phyloP scores from a whole-genome alignment of 2,113 vertebrate genomes.

The Notothenia coriiceps region DNA sequence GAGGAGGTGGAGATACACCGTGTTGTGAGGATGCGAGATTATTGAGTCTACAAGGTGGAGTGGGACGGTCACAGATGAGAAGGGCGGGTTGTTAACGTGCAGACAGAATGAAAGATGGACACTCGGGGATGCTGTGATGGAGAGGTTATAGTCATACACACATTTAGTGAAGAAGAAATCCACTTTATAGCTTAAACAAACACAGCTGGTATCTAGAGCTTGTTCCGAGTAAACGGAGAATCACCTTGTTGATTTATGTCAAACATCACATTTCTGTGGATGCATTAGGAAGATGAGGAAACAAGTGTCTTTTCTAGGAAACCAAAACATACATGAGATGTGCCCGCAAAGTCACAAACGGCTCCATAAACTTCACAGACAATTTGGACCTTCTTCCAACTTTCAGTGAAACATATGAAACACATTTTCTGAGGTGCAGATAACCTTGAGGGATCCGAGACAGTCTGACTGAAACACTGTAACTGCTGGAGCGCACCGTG shows the following conservation, averaged over 20 bases:
- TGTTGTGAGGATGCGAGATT: conserved; percentile 43
- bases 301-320: neutral
- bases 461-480: neutral
- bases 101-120: neutral
- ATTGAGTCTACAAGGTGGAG: conserved; percentile 25
- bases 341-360: neutral
- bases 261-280: neutral
- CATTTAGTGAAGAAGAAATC: neutral
- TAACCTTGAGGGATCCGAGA: neutral
- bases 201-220: neutral
- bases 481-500: neutral
- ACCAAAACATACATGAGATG: neutral
- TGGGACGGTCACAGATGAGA: conserved; percentile 1
- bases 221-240: neutral
- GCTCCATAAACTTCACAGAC: neutral
- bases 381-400: neutral
- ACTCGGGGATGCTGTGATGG: neutral
- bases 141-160: neutral
- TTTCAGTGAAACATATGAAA: neutral
- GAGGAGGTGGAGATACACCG: conserved; percentile 25
- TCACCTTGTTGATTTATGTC: neutral
- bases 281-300: neutral
- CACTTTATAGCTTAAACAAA: neutral
- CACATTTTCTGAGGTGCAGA: neutral
- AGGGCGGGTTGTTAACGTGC: neutral